Evolutionary conservation across 2,888 invertebrate genomes (phyloP), one percentile per base, ranked within the genome.

Genomic region (Drosophila percnosoma): DNA sequence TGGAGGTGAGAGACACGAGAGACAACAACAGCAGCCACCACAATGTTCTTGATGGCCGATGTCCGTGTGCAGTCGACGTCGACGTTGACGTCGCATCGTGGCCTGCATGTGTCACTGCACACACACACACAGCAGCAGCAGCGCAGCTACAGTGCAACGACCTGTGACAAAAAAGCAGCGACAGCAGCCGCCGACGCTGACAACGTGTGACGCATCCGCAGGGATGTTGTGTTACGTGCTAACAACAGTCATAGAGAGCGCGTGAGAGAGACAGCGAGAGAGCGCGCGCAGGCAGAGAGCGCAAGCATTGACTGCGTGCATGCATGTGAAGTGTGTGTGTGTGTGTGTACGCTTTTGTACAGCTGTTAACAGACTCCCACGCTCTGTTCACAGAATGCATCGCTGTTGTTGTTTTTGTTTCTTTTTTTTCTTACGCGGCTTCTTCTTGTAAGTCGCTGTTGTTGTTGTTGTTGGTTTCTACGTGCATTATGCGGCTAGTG

Each of bases 311-410:
- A n/a, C 21, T 51, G 67, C 60, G 45, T 51, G 27, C 38, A 36
- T 67, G 57, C 45, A 24, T 15, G 15, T 21, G 45, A 4, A 13
- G 33, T 42, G 13, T 29, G 8, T 15, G 18, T 7, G 31, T 31
- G n/a, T 52, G 18, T 48, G 18, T 34, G 48, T 59, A 18, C 34
- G 42, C 24, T 63, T 80, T 66, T 87, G 82, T 87, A 83, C 83
- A 85, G 88, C 85, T 85, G 85, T 86, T 86, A 86, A 89, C 85
- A 89, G 87, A 86, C 85, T 86, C 85, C 85, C 85, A 86, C 85
- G 90, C 85, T 84, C 68, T 54, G 70, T 66, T 64, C 84, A 73
- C 81, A 73, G 78, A 72, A 68, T 74, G 78, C 87, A 81, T 80
- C 61, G 55, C 66, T 74, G 79, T 59, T 73, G 70, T 65, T 74